Base-by-base conservation (phyloP, 2,797 vertebrate genomes). In the Lepus oiostolus region DNA sequence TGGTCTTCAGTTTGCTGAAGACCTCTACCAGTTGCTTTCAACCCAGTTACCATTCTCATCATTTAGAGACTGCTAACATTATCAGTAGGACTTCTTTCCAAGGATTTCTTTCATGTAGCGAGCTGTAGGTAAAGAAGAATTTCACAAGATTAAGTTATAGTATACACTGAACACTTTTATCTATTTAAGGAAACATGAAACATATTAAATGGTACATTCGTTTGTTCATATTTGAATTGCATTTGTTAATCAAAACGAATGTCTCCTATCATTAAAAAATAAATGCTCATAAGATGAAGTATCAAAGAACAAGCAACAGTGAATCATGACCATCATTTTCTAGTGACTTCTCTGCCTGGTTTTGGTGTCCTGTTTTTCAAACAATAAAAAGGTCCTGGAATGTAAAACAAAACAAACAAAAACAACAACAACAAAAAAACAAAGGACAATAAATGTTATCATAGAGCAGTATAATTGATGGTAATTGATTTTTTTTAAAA, bases 181-280 rank as follows among this genome's bases (percentile, higher is more conserved):
- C 62, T 21, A 54, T 19, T 67, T 90, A 28, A 95, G 50, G 71
- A 75, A 30, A 79, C 70, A 7, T 70, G 28, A 70, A 21, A 83
- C 12, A 42, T 28, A 95, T 87, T 87, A 93, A 92, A 91, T 17
- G 63, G 93, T 89, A 89, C 54, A 87, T 85, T 81, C 96, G 97
- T 97, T 97, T 97, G 98, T 97, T 96, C 76, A 5, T n/a, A 62
- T 13, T n/a, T 89, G 22, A 80, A 81, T 94, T 91, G 83, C 60
- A 21, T 95, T 95, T 95, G 80, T 58, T 97, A 92, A 95, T 63
- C 26, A 82, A 47, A 82, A 63, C 7, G 42, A 82, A 82, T 47
- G 60, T 82, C 60, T 47, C 30, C 7, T 79, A 80, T 65, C 50
- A 50, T 42, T 16, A 38, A 70, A 60, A 89, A 96, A 89, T 3